phyloP scores from a whole-genome alignment of 2,797 vertebrate genomes.

The Dendrocincla fuliginosa region DNA sequence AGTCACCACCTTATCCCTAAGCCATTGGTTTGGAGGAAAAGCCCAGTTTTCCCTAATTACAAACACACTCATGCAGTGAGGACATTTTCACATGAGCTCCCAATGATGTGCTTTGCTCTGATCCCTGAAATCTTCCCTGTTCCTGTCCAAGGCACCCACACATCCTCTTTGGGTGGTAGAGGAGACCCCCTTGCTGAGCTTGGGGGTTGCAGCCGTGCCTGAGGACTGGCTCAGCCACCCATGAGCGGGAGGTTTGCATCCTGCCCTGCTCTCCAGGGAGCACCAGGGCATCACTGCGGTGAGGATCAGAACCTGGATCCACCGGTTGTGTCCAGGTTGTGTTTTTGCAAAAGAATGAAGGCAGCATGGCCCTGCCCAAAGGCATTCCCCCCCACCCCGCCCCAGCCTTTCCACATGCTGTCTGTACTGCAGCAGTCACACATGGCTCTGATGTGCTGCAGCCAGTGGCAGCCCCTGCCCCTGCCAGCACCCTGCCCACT shows the following conservation, averaged over 20 bases:
- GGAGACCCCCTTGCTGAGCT: background rate
- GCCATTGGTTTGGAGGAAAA: background rate
- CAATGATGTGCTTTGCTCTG: background rate
- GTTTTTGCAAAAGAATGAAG: background rate
- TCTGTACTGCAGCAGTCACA: fast-evolving
- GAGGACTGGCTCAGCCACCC: background rate
- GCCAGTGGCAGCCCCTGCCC: background rate
- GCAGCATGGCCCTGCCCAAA: fast-evolving
- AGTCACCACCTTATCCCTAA: background rate
- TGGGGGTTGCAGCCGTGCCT: fast-evolving
- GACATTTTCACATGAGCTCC: background rate
- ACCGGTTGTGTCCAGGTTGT: background rate
- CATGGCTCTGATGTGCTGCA: fast-evolving
- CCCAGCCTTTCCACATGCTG: background rate
- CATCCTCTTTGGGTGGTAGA: background rate
- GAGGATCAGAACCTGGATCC: background rate
- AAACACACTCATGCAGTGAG: background rate
- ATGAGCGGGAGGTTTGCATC: fast-evolving
- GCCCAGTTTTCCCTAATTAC: background rate
- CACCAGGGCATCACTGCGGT: background rate
- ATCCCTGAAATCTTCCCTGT: background rate
- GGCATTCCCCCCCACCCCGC: too few relatives aligned
- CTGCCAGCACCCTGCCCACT: background rate
- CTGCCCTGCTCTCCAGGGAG: background rate
- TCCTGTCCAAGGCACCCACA: background rate